Percentiles rank a stretch among this genome's conserved stretches.
Evolutionary conservation across 2,113 vertebrate species (phyloP).

Genomic region (Corythaixoides concolor): DNA sequence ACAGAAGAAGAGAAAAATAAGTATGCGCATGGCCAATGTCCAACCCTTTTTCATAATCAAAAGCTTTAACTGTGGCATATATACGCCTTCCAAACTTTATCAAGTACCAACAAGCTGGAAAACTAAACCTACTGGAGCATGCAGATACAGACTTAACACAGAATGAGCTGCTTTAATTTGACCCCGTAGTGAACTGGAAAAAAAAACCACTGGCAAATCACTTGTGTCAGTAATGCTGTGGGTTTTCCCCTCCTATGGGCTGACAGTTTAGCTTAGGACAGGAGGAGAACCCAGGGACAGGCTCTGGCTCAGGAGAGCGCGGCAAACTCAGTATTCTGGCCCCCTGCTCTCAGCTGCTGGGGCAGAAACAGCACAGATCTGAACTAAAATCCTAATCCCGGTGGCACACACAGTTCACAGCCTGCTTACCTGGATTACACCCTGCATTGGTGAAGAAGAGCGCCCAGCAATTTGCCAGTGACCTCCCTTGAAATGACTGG

Average conservation of each 20-base stretch:
- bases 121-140: background rate
- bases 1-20: background rate
- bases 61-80: background rate
- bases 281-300: accelerated
- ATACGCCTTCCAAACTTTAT: background rate
- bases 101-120: background rate
- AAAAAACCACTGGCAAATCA: background rate
- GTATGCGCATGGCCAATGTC: background rate
- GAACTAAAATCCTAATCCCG: background rate
- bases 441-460: accelerated
- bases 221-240: background rate
- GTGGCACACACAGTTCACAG: background rate
- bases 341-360: background rate
- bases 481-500: background rate
- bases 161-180: background rate
- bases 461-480: background rate
- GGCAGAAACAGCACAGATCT: background rate
- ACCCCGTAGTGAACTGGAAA: background rate
- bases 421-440: background rate
- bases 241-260: background rate
- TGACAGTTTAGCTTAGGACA: background rate
- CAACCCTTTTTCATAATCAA: background rate
- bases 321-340: background rate
- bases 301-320: accelerated
- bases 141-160: background rate